phyloP scores from a whole-genome alignment of 2,888 invertebrate genomes.

The Cantharis flavilabris region DNA sequence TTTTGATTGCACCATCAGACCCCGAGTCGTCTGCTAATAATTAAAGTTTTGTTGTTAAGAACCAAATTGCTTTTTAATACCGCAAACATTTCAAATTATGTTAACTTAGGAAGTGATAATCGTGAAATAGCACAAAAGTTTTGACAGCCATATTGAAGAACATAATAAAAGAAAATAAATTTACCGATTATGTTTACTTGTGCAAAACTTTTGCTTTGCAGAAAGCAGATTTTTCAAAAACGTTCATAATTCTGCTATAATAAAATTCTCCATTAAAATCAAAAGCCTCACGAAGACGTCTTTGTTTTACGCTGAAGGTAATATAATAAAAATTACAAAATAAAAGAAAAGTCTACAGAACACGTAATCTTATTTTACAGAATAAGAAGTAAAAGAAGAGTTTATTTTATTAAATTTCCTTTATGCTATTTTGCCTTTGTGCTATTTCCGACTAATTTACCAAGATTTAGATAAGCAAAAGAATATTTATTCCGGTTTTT shows the following conservation, averaged over 20 bases:
- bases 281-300: background rate
- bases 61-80: background rate
- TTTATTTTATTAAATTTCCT: background rate
- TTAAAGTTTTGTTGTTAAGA: background rate
- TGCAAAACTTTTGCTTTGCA: background rate
- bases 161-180: background rate
- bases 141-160: background rate
- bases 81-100: background rate
- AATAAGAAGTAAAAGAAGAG: background rate
- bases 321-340: background rate
- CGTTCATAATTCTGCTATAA: background rate
- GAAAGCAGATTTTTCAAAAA: background rate
- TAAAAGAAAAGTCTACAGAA: background rate
- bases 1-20: background rate
- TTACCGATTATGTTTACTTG: background rate
- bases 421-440: background rate
- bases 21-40: background rate
- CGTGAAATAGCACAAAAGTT: background rate
- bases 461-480: background rate
- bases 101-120: background rate
- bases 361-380: background rate
- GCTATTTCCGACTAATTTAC: background rate
- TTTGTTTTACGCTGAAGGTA: background rate
- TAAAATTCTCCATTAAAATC: background rate
- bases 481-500: background rate